Evolutionary conservation across 1,140 invertebrate species (phyloP).

Genomic region (Andricus grossulariae): DNA sequence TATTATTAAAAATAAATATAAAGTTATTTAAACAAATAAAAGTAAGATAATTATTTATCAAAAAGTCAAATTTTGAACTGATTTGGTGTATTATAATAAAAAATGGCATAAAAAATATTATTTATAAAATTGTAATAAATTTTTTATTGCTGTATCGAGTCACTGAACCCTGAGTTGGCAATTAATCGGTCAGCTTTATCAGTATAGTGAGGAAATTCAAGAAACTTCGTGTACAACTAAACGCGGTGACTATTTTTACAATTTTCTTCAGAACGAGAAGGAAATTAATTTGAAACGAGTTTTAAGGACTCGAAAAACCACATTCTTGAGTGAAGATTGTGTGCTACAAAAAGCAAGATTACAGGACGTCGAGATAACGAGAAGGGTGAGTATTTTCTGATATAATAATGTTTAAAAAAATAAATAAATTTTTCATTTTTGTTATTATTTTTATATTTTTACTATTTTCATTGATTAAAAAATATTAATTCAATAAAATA

Average conservation of each 20-base stretch:
- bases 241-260: not conserved
- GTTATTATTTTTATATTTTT: too few species aligned
- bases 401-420: not conserved
- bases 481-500: too few species aligned
- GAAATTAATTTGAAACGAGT: not conserved
- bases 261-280: not conserved
- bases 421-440: not conserved
- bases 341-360: conserved; percentile 36
- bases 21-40: not conserved
- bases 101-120: not conserved
- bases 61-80: too few species aligned
- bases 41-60: not conserved
- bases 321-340: not conserved
- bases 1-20: too few species aligned
- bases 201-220: conserved; percentile 12
- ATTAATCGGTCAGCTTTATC: conserved; percentile 16
- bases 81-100: too few species aligned
- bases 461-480: too few species aligned
- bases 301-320: not conserved
- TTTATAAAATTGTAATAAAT: not conserved
- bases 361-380: conserved; percentile 38
- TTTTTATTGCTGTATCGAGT: not conserved
- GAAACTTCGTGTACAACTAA: not conserved
- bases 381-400: conserved; percentile 33
- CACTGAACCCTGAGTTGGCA: not conserved